Percentiles rank a stretch among this genome's conserved stretches.
phyloP scores from a whole-genome alignment of 2,888 invertebrate species.

The Rhaphigaster nebulosa region DNA sequence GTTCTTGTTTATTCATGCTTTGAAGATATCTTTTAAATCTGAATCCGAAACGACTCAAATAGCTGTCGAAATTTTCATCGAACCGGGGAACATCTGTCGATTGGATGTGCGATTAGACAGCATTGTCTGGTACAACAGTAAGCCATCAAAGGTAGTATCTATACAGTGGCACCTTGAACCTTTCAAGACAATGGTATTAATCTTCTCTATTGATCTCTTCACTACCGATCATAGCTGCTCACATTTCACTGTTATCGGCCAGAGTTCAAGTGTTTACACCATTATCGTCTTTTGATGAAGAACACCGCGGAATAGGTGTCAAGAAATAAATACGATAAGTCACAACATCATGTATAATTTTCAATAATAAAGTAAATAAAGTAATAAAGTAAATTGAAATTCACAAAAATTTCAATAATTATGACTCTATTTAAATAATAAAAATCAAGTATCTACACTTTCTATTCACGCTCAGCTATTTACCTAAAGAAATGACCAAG shows the following conservation, averaged over 20 bases:
- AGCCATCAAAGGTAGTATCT: neutral
- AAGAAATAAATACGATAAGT: too few species aligned
- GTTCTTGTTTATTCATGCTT: neutral
- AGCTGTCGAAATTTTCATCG: slow-evolving; percentile 13
- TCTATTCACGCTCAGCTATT: too few species aligned
- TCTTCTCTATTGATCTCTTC: neutral
- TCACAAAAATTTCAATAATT: too few species aligned
- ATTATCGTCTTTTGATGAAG: neutral
- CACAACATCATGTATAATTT: too few species aligned
- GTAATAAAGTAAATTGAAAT: too few species aligned
- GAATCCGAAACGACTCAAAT: neutral
- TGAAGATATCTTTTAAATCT: neutral
- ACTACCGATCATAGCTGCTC: neutral
- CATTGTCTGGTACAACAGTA: neutral
- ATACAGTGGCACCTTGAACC: neutral
- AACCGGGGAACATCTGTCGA: neutral
- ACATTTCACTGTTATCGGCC: neutral
- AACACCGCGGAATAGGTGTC: neutral
- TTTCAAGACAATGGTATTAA: neutral
- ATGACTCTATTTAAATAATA: too few species aligned
- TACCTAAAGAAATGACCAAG: too few species aligned
- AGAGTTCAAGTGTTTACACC: neutral
- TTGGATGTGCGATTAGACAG: neutral
- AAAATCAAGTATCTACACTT: too few species aligned
- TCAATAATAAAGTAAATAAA: too few species aligned